These are phyloP conservation scores for Rhyacophila brunnea DNA, from an alignment of 1,140 invertebrate species.

Conservation along the genomic window DNA sequence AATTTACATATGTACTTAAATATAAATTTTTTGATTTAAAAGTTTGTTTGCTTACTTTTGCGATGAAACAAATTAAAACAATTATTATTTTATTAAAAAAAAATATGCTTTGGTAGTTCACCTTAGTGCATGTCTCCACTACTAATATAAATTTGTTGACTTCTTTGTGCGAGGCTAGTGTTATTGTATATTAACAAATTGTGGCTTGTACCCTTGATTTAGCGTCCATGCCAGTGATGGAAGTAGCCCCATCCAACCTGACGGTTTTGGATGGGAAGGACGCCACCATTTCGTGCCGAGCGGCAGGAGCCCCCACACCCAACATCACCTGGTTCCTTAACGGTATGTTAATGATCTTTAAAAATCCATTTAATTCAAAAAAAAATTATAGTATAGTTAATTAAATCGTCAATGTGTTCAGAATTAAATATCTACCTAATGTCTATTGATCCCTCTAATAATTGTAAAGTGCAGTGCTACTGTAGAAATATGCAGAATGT, in stretches of 20 bases:
- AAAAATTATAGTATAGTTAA: too few relatives aligned
- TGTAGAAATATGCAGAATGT: too few relatives aligned
- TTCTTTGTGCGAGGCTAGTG: constrained; percentile 20
- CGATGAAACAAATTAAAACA: background rate
- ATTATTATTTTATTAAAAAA: constrained; percentile 1
- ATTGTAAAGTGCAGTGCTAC: too few relatives aligned
- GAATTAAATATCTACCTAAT: too few relatives aligned
- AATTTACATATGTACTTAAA: too few relatives aligned
- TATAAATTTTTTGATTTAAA: too few relatives aligned
- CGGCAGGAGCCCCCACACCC: constrained; percentile 84
- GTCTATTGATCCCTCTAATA: background rate
- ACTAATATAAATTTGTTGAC: constrained; percentile 21
- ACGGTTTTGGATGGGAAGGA: constrained; percentile 91
- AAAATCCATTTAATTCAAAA: too few relatives aligned
- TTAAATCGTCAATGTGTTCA: too few relatives aligned
- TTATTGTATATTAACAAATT: constrained; percentile 31
- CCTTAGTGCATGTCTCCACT: constrained; percentile 35
- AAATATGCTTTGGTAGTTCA: constrained; percentile 14
- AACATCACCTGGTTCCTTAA: constrained; percentile 91
- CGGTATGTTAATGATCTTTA: constrained; percentile 59
- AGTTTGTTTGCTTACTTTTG: too few relatives aligned
- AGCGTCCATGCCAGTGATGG: constrained; percentile 84
- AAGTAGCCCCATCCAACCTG: constrained; percentile 76
- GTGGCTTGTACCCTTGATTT: constrained; percentile 48
- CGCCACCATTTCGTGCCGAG: constrained; percentile 81